Evolutionary conservation across 2,888 invertebrate genomes (phyloP).

Genomic region (Notodromas monacha): DNA sequence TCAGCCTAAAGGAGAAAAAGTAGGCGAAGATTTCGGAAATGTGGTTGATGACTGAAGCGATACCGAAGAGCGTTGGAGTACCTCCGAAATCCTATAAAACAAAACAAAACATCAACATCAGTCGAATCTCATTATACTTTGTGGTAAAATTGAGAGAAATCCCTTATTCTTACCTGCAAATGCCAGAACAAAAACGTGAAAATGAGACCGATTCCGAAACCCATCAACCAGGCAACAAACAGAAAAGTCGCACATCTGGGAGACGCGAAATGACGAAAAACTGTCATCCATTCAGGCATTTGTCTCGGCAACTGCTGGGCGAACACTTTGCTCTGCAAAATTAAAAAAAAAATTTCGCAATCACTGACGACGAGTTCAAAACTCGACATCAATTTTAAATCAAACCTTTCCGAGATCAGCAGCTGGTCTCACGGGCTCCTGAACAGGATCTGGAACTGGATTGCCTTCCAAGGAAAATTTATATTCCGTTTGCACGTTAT

Average conservation of each 20-base stretch:
- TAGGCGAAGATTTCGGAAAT: slow-evolving; percentile 93
- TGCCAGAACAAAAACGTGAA: slow-evolving; percentile 99
- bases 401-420: background rate
- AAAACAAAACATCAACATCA: slow-evolving; percentile 4
- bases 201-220: slow-evolving; percentile 88
- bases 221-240: slow-evolving; percentile 95
- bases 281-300: slow-evolving; percentile 75
- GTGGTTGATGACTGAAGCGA: slow-evolving; percentile 93
- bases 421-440: slow-evolving; percentile 1
- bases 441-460: background rate
- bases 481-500: slow-evolving; percentile 1
- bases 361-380: too few species aligned
- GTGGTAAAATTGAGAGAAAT: slow-evolving; percentile 1
- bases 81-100: slow-evolving; percentile 68
- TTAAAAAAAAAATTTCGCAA: too few species aligned
- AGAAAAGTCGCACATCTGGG: slow-evolving; percentile 66
- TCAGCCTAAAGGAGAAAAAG: slow-evolving; percentile 83
- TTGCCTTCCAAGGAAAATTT: slow-evolving; percentile 1
- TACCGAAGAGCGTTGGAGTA: slow-evolving; percentile 80
- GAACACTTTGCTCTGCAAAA: slow-evolving; percentile 45
- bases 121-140: background rate
- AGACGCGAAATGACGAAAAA: slow-evolving; percentile 57
- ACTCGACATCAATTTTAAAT: too few species aligned
- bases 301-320: slow-evolving; percentile 62
- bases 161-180: slow-evolving; percentile 22